Base-by-base conservation (phyloP, 2,888 invertebrate species). In the Chloromyia formosa region DNA sequence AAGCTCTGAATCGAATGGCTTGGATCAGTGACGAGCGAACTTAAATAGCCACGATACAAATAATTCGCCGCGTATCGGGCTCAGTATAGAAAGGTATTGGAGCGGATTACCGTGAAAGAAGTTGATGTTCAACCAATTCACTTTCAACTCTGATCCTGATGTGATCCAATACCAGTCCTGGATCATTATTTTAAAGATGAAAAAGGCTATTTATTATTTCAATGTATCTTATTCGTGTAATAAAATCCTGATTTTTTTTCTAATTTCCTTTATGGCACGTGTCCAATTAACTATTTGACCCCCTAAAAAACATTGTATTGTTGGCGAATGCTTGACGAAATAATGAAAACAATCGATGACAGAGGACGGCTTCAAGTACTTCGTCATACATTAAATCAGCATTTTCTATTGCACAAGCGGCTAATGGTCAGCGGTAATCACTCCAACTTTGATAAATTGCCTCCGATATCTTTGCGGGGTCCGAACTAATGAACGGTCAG, bases 391-490 rank as follows among this genome's bases (percentile, higher is more conserved):
- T 76, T 73, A 76, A 76, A 75, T 76, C 60, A 75, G 66, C 22
- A 68, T 64, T 75, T 76, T 76, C 73, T 73, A 75, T 75, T 76
- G 76, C 75, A 76, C 61, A 76, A 76, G 66, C 73, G 62, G 75
- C 73, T 76, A 74, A 77, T 77, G 75, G 75, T 68, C 77, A 75
- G 60, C 74, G 61, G 77, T 77, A 77, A 77, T 77, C 77, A 77
- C 74, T 77, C 77, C 64, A 77, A 74, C 68, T 77, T 77, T 77
- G 77, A 77, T 77, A 77, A 77, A 77, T 77, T 77, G 74, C 77
- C 74, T 74, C 77, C 77, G 77, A 77, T 77, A 77, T 77, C 77
- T 77, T 42, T 74, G 68, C 62, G 53, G 45, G 23, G 58, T 73
- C 61, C 45, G 60, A 74, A 61, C 72, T 77, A 77, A 75, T 75